A percentile compares a stretch with the other conserved stretches of the same genome.
These are phyloP conservation scores for Matsumyia berberina DNA, from an alignment of 2,888 invertebrate species.

Conservation along the genomic window DNA sequence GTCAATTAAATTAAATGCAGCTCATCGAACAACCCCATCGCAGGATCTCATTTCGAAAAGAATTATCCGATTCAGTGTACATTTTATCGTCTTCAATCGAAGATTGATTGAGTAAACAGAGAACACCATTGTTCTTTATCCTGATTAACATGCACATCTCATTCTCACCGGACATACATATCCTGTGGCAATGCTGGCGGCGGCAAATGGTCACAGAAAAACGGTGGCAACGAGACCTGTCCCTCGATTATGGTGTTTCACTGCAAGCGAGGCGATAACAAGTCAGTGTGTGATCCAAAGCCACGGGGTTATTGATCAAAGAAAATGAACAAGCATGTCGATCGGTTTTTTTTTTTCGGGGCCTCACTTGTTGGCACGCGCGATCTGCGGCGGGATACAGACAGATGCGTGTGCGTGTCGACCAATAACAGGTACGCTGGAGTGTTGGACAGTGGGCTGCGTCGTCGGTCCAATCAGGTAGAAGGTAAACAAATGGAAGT, in stretches of 20 bases:
- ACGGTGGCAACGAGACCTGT: conserved; percentile 48
- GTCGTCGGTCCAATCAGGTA: conserved; percentile 57
- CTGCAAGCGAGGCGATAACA: conserved; percentile 33
- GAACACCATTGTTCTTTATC: conserved; percentile 8
- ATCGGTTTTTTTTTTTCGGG: conserved; percentile 18
- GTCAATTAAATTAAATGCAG: background rate
- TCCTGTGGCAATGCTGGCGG: conserved; percentile 33
- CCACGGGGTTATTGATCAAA: conserved; percentile 67
- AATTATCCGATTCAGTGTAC: conserved; percentile 23
- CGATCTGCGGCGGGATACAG: background rate
- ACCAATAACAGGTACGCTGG: conserved; percentile 51
- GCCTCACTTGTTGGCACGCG: conserved; percentile 20
- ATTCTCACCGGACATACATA: conserved; percentile 47
- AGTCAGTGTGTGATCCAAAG: conserved; percentile 23
- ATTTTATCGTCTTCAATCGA: conserved; percentile 58
- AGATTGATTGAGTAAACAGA: conserved; percentile 50
- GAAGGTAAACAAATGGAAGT: conserved; percentile 43
- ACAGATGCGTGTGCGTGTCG: conserved; percentile 49
- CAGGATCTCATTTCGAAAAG: conserved; percentile 38
- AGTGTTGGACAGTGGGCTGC: conserved; percentile 19
- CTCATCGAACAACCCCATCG: conserved; percentile 3
- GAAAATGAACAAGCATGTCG: conserved; percentile 38
- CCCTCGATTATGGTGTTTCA: conserved; percentile 51
- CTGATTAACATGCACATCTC: conserved; percentile 66
- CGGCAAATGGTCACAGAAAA: background rate